phyloP scores from a whole-genome alignment of 2,888 invertebrate species.

The Philonicus albiceps region DNA sequence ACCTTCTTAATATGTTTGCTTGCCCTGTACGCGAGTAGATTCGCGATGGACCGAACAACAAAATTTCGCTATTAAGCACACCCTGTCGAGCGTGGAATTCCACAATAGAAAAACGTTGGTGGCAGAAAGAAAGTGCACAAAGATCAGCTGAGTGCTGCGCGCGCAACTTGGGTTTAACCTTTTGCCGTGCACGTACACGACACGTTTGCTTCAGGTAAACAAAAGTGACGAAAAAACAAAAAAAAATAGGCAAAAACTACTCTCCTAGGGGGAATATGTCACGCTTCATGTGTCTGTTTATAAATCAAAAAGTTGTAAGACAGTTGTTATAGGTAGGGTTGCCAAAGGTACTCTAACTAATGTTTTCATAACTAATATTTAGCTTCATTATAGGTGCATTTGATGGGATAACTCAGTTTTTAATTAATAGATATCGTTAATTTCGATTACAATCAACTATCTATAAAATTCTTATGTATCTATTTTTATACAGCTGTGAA shows the following conservation, averaged over 20 bases:
- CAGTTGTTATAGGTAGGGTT: neutral
- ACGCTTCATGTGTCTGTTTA: slow-evolving; percentile 16
- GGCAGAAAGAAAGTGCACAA: neutral
- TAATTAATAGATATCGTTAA: neutral
- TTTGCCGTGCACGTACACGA: slow-evolving; percentile 15
- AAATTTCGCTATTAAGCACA: neutral
- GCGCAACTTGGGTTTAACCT: neutral
- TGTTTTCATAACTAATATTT: neutral
- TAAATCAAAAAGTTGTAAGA: slow-evolving; percentile 1
- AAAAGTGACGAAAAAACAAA: neutral
- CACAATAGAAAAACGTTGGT: slow-evolving; percentile 2
- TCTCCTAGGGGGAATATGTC: neutral
- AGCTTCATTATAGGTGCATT: no score
- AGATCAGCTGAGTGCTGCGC: neutral
- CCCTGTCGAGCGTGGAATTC: slow-evolving; percentile 8
- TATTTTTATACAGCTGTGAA: no score
- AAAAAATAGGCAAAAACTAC: neutral
- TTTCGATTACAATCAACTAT: neutral
- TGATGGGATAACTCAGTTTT: no score
- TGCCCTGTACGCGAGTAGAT: neutral
- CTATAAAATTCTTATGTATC: no score
- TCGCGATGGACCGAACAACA: neutral
- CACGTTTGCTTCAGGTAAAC: neutral
- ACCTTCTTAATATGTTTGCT: neutral
- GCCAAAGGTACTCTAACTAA: neutral